These are phyloP conservation scores for Brachionus manjavacas DNA, from an alignment of 1,140 invertebrate genomes.

Conservation along the genomic window DNA sequence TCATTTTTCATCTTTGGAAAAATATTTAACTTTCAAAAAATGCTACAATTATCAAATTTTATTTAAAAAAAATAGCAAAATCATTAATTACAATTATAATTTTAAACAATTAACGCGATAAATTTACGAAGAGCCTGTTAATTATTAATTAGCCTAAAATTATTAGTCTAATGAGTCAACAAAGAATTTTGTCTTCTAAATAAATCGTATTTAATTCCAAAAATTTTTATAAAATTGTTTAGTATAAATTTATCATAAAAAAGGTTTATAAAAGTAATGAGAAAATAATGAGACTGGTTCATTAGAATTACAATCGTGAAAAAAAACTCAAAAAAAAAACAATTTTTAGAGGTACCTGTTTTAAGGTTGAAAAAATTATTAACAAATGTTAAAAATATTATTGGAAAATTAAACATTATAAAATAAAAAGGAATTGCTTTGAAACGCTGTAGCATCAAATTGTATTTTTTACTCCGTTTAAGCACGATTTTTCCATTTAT, in stretches of 20 bases:
- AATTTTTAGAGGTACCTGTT: neutral
- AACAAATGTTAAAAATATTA: neutral
- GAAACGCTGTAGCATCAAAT: neutral
- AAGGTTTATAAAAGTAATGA: neutral
- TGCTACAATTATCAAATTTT: too few species aligned
- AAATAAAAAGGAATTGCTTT: neutral
- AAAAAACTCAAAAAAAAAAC: neutral
- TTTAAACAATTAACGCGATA: too few species aligned
- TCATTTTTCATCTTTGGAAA: too few species aligned
- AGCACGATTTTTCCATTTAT: neutral
- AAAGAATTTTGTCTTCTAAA: neutral
- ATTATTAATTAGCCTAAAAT: neutral
- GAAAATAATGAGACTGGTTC: slow-evolving; percentile 12
- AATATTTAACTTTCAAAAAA: too few species aligned
- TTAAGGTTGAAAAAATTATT: neutral
- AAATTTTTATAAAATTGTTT: neutral
- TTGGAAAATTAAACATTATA: slow-evolving; percentile 6
- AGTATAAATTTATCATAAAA: slow-evolving; percentile 14
- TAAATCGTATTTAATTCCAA: neutral
- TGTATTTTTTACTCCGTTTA: neutral
- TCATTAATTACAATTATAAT: neutral
- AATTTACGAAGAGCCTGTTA: neutral
- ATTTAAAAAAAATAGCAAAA: neutral
- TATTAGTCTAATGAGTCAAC: neutral
- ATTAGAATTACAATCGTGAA: neutral